Conservation (phyloP, 2,797 vertebrate genomes). For the Anisognathus igniventris region DNA sequence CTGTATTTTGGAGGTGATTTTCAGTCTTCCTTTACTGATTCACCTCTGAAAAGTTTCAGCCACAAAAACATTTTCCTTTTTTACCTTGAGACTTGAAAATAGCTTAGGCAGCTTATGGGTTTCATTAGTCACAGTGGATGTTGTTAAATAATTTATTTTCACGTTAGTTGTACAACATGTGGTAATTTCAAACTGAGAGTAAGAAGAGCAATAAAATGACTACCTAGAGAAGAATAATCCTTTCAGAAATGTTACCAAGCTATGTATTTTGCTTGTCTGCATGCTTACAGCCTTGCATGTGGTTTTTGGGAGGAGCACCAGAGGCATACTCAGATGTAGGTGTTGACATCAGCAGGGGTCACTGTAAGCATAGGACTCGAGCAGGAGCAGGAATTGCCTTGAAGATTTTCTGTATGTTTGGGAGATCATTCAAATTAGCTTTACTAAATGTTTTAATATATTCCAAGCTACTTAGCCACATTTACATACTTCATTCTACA, state of each 20-base stretch:
- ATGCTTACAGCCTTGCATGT: not conserved
- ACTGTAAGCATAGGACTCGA: not conserved
- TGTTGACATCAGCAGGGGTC: slow-evolving; percentile 31
- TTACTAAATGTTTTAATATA: not conserved
- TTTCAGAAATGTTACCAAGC: not conserved
- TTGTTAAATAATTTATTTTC: not conserved
- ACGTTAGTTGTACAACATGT: not conserved
- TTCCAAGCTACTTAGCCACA: not conserved
- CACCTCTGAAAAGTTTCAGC: not conserved
- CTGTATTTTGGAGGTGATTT: not conserved
- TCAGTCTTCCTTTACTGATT: not conserved
- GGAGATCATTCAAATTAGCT: not conserved
- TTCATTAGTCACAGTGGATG: not conserved
- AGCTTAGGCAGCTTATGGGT: not conserved
- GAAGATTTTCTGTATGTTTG: not conserved
- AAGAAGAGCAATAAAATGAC: not conserved
- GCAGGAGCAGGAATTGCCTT: not conserved
- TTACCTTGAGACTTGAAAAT: not conserved
- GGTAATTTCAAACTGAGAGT: not conserved
- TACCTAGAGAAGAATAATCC: not conserved
- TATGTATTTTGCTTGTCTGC: not conserved
- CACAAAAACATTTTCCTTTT: not conserved
- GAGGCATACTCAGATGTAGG: not conserved
- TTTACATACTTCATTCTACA: not conserved
- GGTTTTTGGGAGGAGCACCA: not conserved